phyloP scores from a whole-genome alignment of 1,140 invertebrate species.

The Drosophila rhopaloa region DNA sequence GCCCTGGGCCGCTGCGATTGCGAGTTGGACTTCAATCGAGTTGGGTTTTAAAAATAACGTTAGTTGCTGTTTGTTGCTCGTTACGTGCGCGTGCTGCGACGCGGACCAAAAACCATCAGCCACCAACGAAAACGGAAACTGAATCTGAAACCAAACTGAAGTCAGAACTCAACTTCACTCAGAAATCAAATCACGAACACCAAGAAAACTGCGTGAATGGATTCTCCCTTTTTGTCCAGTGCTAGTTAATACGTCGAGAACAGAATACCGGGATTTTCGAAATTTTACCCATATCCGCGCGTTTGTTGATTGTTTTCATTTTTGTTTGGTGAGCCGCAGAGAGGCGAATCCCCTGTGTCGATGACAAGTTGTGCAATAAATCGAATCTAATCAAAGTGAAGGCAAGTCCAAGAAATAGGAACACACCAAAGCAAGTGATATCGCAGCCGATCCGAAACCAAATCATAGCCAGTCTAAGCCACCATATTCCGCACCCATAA shows the following conservation, averaged over 20 bases:
- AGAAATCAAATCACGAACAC: conserved; percentile 1
- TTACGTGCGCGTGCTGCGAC: conserved; percentile 83
- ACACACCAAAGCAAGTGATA: conserved; percentile 4
- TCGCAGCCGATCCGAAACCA: conserved; percentile 2
- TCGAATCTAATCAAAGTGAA: conserved; percentile 17
- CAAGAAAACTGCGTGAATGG: not conserved
- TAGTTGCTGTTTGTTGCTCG: conserved; percentile 85
- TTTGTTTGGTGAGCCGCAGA: conserved; percentile 31
- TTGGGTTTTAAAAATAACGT: conserved; percentile 83
- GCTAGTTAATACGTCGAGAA: conserved; percentile 19
- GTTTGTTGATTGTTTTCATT: conserved; percentile 47
- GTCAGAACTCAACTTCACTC: conserved; percentile 1
- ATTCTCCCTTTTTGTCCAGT: conserved; percentile 22
- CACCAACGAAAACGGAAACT: conserved; percentile 16
- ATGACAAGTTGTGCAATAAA: conserved; percentile 40
- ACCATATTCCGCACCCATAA: not conserved
- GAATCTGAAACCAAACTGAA: conserved; percentile 13
- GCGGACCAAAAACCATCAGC: conserved; percentile 55
- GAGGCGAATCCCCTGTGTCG: conserved; percentile 6
- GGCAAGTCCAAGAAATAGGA: not conserved
- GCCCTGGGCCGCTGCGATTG: conserved; percentile 35
- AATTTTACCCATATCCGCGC: conserved; percentile 3
- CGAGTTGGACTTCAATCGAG: conserved; percentile 80
- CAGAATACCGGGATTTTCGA: conserved; percentile 5
- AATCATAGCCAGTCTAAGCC: not conserved